A percentile compares a stretch with the other conserved stretches of the same genome.
Conservation (phyloP, 2,113 vertebrate genomes). For the Lophius piscatorius region DNA sequence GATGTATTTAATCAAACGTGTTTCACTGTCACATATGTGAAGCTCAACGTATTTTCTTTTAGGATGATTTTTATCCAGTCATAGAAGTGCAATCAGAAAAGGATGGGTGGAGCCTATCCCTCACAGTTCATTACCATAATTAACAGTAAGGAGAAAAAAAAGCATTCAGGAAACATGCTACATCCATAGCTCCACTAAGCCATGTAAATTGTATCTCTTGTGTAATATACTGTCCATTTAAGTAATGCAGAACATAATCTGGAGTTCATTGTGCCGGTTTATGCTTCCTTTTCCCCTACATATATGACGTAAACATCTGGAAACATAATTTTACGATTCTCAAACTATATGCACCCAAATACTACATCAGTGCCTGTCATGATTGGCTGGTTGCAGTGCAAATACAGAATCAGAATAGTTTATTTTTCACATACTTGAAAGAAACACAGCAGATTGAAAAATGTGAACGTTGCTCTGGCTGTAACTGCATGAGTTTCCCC, state of each 20-base stretch:
- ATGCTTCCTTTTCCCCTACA: neutral
- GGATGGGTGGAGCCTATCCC: neutral
- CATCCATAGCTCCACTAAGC: neutral
- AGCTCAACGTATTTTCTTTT: slow-evolving; percentile 2
- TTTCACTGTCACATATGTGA: slow-evolving; percentile 12
- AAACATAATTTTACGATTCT: neutral
- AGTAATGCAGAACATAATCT: neutral
- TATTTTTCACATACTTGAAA: neutral
- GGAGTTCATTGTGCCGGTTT: neutral
- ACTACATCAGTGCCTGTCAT: neutral
- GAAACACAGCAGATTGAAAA: slow-evolving; percentile 4
- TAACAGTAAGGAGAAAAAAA: slow-evolving; percentile 14
- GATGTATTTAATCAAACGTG: neutral
- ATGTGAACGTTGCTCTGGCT: neutral
- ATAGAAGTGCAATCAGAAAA: slow-evolving; percentile 12
- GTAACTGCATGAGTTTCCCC: neutral
- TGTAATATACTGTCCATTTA: neutral
- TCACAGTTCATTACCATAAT: rapidly evolving
- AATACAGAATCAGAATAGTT: slow-evolving; percentile 2
- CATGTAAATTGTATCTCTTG: neutral
- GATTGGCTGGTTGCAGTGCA: neutral
- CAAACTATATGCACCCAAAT: neutral
- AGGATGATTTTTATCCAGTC: slow-evolving; percentile 10
- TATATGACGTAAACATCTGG: slow-evolving; percentile 8
- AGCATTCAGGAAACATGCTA: neutral